A percentile compares a stretch with the other conserved stretches of the same genome.
These are phyloP conservation scores for Chrysopilus asiliformis DNA, from an alignment of 2,888 invertebrate genomes.

Conservation along the genomic window DNA sequence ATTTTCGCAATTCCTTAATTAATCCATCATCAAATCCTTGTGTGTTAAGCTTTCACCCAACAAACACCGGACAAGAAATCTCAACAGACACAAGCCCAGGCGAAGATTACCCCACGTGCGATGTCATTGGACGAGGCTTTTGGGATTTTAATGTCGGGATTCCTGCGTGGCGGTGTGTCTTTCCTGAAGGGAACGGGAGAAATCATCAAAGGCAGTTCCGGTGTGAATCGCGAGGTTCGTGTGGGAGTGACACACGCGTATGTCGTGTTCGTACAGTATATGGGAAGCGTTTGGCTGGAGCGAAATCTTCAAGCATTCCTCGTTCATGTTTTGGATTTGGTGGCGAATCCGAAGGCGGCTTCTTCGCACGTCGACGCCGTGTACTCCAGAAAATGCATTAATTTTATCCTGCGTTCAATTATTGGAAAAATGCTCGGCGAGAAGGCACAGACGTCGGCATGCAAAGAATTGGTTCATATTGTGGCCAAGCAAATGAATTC, in stretches of 20 bases:
- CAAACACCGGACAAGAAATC: conserved; percentile 42
- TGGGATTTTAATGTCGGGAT: conserved; percentile 83
- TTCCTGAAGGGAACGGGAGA: conserved; percentile 88
- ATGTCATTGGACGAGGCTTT: conserved; percentile 84
- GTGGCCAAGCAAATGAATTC: conserved; percentile 91
- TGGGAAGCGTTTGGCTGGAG: conserved; percentile 93
- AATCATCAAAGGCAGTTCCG: conserved; percentile 89
- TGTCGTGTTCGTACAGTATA: conserved; percentile 83
- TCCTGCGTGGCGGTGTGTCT: conserved; percentile 84
- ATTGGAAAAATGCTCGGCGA: conserved; percentile 92
- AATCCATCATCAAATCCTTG: background rate
- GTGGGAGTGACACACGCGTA: conserved; percentile 97
- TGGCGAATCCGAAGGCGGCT: conserved; percentile 90
- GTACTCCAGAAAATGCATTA: conserved; percentile 93
- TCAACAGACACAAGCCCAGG: conserved; percentile 14
- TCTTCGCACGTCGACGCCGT: conserved; percentile 96
- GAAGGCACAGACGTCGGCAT: conserved; percentile 90
- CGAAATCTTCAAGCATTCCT: conserved; percentile 74
- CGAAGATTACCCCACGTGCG: conserved; percentile 23
- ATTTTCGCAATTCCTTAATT: conserved; percentile 1
- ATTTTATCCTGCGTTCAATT: conserved; percentile 83
- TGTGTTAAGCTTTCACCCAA: conserved; percentile 50
- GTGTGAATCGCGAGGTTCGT: conserved; percentile 87
- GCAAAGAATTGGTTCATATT: conserved; percentile 84
- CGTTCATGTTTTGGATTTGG: conserved; percentile 82